Conservation (phyloP, 2,888 invertebrate genomes). For the Aleiodes testaceus region DNA sequence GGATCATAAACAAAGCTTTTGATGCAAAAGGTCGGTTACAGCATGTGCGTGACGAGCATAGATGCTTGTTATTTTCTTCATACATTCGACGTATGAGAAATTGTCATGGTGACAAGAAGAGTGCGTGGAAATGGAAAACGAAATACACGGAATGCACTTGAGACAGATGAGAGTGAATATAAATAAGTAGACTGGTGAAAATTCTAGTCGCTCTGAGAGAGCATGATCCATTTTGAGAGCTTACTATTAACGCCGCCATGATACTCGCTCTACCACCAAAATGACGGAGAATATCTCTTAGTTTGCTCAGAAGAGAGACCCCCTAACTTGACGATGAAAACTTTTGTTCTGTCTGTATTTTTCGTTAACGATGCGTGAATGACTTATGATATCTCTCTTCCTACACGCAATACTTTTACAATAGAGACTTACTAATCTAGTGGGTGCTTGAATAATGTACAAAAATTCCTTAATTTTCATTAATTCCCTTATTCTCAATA, state of each 20-base stretch:
- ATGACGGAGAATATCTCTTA: slow-evolving; percentile 33
- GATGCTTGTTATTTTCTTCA: slow-evolving; percentile 28
- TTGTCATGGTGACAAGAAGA: slow-evolving; percentile 17
- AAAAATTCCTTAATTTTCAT: too few species aligned
- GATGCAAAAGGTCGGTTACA: slow-evolving; percentile 68
- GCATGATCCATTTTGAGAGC: background rate
- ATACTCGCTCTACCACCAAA: slow-evolving; percentile 41
- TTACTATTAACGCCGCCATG: slow-evolving; percentile 35
- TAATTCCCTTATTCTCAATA: too few species aligned
- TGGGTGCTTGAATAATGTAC: background rate
- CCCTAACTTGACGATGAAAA: slow-evolving; percentile 11
- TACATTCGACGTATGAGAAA: slow-evolving; percentile 19
- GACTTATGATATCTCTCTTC: slow-evolving; percentile 51
- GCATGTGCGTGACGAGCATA: slow-evolving; percentile 69
- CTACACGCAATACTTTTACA: slow-evolving; percentile 6
- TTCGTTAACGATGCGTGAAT: slow-evolving; percentile 57
- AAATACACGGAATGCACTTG: slow-evolving; percentile 7
- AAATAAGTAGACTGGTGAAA: background rate
- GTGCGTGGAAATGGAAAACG: slow-evolving; percentile 38
- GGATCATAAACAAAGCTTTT: slow-evolving; percentile 70
- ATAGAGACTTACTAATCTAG: background rate
- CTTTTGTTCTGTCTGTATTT: slow-evolving; percentile 34
- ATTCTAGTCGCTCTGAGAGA: slow-evolving; percentile 1
- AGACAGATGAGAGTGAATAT: background rate
- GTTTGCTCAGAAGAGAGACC: background rate